A percentile compares a stretch with the other conserved stretches of the same genome.
Evolutionary conservation across 2,797 vertebrate genomes (phyloP).

Genomic region (Rhinatrema bivittatum): DNA sequence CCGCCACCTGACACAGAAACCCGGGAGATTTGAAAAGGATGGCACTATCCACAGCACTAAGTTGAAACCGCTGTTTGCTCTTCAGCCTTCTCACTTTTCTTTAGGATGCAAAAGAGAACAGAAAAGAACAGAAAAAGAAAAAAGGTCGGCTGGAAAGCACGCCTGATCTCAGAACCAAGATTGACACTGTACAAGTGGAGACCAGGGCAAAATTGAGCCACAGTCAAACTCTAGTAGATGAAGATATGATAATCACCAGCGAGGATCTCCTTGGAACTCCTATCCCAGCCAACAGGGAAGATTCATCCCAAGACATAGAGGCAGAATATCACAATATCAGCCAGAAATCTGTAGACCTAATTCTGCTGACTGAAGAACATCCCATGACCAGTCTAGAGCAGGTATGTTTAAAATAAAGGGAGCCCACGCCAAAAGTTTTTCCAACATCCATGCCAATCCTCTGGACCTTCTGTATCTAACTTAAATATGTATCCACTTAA

Average conservation of each 20-base stretch:
- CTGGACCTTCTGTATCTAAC: too few relatives aligned
- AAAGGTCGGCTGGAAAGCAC: background rate
- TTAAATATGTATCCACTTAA: too few relatives aligned
- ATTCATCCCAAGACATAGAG: background rate
- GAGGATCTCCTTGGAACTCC: background rate
- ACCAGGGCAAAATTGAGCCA: background rate
- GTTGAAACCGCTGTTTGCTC: too few relatives aligned
- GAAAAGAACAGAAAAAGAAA: constrained; percentile 3
- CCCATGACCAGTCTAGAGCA: background rate
- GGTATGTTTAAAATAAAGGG: too few relatives aligned
- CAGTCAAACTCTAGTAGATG: background rate
- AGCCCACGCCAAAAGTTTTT: too few relatives aligned
- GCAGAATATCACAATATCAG: background rate
- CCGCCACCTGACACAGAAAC: too few relatives aligned
- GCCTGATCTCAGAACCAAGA: background rate
- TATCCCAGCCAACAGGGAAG: background rate
- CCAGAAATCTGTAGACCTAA: background rate
- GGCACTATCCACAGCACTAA: too few relatives aligned
- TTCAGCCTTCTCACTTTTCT: background rate
- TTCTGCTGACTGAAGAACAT: background rate
- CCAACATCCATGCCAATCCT: too few relatives aligned
- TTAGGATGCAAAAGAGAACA: background rate
- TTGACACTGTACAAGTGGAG: background rate
- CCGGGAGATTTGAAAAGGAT: too few relatives aligned
- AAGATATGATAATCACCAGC: rapidly evolving